These are phyloP conservation scores for Crossaster papposus DNA, from an alignment of 53 echinoderm and acorn worm genomes.

Conservation along the genomic window DNA sequence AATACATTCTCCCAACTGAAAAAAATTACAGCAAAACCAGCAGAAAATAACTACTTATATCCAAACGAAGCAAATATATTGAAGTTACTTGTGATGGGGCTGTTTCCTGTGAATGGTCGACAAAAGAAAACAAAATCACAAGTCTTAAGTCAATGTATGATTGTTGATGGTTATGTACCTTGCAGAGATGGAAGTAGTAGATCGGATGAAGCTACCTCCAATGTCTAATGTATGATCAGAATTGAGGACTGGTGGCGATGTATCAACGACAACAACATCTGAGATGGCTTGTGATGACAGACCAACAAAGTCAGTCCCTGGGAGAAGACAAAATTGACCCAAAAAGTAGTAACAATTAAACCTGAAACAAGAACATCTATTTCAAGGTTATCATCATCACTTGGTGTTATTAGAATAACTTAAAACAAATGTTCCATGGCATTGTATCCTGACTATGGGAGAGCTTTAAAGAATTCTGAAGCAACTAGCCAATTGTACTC, in stretches of 20 bases:
- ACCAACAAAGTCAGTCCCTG: constrained; percentile 54
- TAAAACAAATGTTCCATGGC: too few relatives aligned
- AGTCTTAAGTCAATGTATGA: neutral
- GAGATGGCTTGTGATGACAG: constrained; percentile 41
- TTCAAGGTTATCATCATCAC: too few relatives aligned
- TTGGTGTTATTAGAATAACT: too few relatives aligned
- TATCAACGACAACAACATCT: constrained; percentile 17
- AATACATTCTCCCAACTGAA: constrained; percentile 48
- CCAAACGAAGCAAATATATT: neutral
- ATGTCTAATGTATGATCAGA: constrained; percentile 1
- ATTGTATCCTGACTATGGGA: too few relatives aligned
- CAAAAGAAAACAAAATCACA: too few relatives aligned
- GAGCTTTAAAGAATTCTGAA: too few relatives aligned
- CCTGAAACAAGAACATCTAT: too few relatives aligned
- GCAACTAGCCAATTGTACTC: too few relatives aligned
- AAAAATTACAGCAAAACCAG: neutral
- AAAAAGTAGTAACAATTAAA: too few relatives aligned
- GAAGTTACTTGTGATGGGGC: neutral
- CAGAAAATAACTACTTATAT: neutral
- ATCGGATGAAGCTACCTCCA: constrained; percentile 23
- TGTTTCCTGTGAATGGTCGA: too few relatives aligned
- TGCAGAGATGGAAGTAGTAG: constrained; percentile 23
- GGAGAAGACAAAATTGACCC: neutral
- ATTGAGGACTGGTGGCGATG: constrained; percentile 10
- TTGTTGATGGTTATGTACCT: constrained; percentile 3